Evolutionary conservation across 2,797 vertebrate species (phyloP).

Genomic region (Characodon lateralis): DNA sequence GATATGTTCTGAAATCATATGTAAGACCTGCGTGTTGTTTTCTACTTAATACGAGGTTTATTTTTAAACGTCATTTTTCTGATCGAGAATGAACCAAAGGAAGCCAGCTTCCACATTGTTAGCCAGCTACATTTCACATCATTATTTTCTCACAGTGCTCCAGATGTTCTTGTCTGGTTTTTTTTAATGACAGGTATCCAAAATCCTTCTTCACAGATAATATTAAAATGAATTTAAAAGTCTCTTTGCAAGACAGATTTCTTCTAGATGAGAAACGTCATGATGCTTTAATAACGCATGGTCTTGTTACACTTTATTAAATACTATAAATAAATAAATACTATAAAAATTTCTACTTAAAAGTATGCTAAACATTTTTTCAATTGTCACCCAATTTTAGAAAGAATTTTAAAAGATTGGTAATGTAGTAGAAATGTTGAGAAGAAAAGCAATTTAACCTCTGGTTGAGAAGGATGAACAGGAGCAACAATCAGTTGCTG

Average conservation of each 20-base stretch:
- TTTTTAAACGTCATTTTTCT: no score
- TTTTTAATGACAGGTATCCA: neutral
- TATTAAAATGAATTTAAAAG: neutral
- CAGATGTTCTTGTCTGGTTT: neutral
- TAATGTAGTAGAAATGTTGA: neutral
- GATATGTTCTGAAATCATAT: no score
- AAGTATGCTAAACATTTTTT: neutral
- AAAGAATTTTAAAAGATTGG: neutral
- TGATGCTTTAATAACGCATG: neutral
- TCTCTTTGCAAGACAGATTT: no score
- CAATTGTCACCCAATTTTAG: neutral
- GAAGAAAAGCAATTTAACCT: neutral
- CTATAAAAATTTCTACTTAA: no score
- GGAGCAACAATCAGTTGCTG: conserved; percentile 12
- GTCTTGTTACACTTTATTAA: neutral
- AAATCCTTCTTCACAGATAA: neutral
- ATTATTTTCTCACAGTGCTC: neutral
- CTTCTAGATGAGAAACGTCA: neutral
- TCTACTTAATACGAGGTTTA: no score
- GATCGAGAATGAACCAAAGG: no score
- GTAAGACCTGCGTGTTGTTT: no score
- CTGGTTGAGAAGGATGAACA: conserved; percentile 2
- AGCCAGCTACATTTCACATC: no score
- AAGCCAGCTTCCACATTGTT: no score
- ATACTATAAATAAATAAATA: no score